Percentiles rank a stretch among this genome's conserved stretches.
These are phyloP conservation scores for Drosophila prostipennis DNA, from an alignment of 2,888 invertebrate genomes.

Conservation along the genomic window DNA sequence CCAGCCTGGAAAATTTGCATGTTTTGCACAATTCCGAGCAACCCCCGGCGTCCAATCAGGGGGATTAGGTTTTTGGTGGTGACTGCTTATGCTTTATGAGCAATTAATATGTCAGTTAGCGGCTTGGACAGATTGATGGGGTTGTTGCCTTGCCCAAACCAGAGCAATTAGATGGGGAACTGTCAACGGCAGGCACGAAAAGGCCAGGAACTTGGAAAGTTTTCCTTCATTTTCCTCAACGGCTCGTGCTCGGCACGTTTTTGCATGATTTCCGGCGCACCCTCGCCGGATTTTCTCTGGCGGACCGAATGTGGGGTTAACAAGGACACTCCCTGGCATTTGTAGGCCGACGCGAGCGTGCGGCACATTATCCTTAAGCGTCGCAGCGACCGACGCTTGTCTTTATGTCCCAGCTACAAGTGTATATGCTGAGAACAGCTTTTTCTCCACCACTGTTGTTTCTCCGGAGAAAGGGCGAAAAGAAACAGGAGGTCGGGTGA, in stretches of 20 bases:
- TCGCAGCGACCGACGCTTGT: constrained; percentile 64
- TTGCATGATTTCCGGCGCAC: constrained; percentile 69
- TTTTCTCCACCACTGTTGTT: constrained; percentile 28
- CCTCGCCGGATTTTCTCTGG: constrained; percentile 7
- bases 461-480: constrained; percentile 18
- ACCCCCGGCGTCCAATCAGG: constrained; percentile 40
- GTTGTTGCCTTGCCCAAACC: constrained; percentile 36
- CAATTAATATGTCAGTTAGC: constrained; percentile 62
- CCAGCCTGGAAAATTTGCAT: constrained; percentile 36
- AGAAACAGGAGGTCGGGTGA: constrained; percentile 28
- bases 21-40: constrained; percentile 18
- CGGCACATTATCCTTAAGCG: constrained; percentile 77
- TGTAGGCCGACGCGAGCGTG: constrained; percentile 56
- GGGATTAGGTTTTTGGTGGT: constrained; percentile 38
- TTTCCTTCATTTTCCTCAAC: constrained; percentile 46
- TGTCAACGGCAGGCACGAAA: constrained; percentile 60
- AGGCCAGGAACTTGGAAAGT: constrained; percentile 34
- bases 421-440: constrained; percentile 62
- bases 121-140: constrained; percentile 43
- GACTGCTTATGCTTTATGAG: constrained; percentile 50
- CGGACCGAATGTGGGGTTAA: background rate
- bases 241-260: constrained; percentile 74
- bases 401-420: constrained; percentile 60
- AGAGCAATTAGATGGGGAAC: constrained; percentile 55
- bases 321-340: constrained; percentile 45